Percentiles rank a stretch among this genome's conserved stretches.
These are phyloP conservation scores for Bradypodion ventrale DNA, from an alignment of 2,797 vertebrate genomes.

Conservation along the genomic window DNA sequence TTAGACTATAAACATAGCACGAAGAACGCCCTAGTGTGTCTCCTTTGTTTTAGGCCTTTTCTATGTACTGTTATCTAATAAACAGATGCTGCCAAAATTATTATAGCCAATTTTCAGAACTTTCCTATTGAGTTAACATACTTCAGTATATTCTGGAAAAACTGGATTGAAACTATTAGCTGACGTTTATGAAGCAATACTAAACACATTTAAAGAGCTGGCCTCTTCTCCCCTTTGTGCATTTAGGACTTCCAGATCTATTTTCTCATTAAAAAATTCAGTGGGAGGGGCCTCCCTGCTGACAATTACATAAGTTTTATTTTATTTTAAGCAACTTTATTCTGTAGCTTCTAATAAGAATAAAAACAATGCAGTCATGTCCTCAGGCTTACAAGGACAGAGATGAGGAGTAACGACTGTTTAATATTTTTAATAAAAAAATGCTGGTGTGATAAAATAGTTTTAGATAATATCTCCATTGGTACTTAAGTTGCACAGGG, in stretches of 20 bases:
- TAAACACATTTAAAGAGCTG: not conserved
- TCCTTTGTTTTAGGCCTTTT: slow-evolving; percentile 3
- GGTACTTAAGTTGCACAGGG: not conserved
- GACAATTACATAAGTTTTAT: not conserved
- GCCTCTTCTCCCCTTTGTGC: not conserved
- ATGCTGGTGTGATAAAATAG: not conserved
- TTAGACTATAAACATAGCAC: too few species aligned
- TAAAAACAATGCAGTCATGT: not conserved
- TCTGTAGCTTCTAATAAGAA: not conserved
- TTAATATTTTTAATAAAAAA: slow-evolving; percentile 10
- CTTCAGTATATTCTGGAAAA: slow-evolving; percentile 27
- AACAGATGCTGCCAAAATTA: not conserved
- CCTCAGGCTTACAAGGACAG: not conserved
- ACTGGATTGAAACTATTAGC: slow-evolving; percentile 32
- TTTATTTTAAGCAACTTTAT: not conserved
- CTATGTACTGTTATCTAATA: not conserved
- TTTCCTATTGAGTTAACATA: slow-evolving; percentile 43
- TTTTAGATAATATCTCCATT: slow-evolving; percentile 9
- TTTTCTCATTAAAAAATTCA: slow-evolving; percentile 8
- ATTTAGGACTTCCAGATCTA: not conserved
- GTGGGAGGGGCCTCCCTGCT: not conserved
- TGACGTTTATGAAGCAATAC: slow-evolving; percentile 18
- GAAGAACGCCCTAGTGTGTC: too few species aligned
- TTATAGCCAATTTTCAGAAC: slow-evolving; percentile 1
- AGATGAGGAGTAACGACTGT: not conserved